Conservation (phyloP, 2,113 vertebrate genomes). For the Rhea pennata region DNA sequence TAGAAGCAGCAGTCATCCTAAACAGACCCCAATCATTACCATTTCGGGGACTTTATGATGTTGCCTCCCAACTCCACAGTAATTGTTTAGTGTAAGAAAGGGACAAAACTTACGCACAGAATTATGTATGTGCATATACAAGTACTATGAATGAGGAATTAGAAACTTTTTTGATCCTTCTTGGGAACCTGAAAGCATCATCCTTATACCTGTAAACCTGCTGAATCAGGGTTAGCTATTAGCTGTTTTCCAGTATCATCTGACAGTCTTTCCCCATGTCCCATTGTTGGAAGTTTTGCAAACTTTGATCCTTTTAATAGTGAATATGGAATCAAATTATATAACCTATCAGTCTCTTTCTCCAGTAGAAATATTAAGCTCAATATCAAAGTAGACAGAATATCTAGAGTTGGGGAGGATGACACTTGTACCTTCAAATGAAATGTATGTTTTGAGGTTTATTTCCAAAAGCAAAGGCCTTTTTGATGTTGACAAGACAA, state of each 20-base stretch:
- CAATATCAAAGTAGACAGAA: neutral
- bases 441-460: neutral
- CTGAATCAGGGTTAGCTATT: neutral
- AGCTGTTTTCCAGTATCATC: neutral
- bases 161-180: neutral
- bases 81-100: neutral
- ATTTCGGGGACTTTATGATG: neutral
- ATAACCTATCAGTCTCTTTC: neutral
- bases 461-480: neutral
- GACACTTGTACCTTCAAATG: neutral
- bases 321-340: neutral
- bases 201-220: neutral
- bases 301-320: neutral
- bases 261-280: fast-evolving
- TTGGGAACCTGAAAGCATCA: neutral
- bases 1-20: neutral
- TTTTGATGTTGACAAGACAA: neutral
- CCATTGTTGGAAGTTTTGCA: neutral
- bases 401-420: neutral
- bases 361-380: neutral
- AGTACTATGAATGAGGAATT: neutral
- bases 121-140: neutral
- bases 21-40: neutral
- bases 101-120: neutral
- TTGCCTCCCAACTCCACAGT: neutral